A percentile compares a stretch with the other conserved stretches of the same genome.
Evolutionary conservation across 2,797 vertebrate genomes (phyloP).

Genomic region (Podargus strigoides): DNA sequence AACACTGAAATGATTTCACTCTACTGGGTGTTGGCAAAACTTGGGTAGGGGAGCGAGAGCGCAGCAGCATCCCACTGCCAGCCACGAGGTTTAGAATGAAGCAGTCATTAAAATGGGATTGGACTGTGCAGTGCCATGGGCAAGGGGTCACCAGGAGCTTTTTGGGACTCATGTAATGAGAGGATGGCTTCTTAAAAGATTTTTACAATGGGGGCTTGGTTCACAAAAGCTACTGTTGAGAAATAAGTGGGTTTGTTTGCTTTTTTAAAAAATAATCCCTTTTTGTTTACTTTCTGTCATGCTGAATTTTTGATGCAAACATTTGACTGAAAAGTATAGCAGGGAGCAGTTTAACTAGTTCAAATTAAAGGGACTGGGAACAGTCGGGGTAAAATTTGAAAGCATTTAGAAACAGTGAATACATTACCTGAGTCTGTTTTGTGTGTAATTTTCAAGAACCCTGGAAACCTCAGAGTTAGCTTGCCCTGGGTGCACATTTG

Average conservation of each 20-base stretch:
- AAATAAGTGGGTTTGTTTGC: background rate
- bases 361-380: background rate
- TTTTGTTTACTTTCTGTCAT: background rate
- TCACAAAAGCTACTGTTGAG: background rate
- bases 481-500: background rate
- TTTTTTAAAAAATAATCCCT: background rate
- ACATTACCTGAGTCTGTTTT: background rate
- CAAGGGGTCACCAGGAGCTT: background rate
- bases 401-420: background rate
- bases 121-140: background rate
- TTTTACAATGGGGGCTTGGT: background rate
- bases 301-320: background rate
- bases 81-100: accelerated
- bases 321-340: background rate
- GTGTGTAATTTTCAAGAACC: background rate
- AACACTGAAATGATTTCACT: background rate
- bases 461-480: background rate
- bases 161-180: background rate
- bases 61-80: background rate
- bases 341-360: background rate
- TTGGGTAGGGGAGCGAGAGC: background rate
- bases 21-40: background rate
- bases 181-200: background rate
- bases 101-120: background rate
- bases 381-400: background rate